Conservation (phyloP, 2,888 invertebrate species). For the Papilio elwesi region DNA sequence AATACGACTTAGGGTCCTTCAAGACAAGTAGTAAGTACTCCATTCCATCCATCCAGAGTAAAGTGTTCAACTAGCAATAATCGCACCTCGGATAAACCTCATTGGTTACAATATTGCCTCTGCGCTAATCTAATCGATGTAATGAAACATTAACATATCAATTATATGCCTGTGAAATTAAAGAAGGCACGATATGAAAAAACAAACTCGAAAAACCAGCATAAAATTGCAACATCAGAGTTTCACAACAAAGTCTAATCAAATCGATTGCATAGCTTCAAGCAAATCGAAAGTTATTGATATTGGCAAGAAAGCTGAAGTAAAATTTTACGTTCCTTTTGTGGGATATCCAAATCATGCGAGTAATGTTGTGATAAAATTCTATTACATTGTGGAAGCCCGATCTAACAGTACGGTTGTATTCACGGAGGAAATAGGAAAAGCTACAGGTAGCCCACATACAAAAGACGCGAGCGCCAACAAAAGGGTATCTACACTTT, state of each 20-base stretch:
- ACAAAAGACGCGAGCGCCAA: conserved; percentile 23
- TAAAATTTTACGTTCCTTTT: conserved; percentile 36
- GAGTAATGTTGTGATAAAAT: conserved; percentile 45
- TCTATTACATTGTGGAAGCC: conserved; percentile 43
- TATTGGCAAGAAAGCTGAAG: not conserved
- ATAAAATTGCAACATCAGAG: not conserved
- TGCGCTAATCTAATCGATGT: conserved; percentile 81
- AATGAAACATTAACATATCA: no score
- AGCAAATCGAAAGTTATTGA: conserved; percentile 21
- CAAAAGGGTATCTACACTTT: conserved; percentile 29
- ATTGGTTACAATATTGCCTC: conserved; percentile 95
- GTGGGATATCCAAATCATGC: conserved; percentile 41
- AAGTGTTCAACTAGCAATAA: conserved; percentile 97
- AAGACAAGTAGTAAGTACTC: no score
- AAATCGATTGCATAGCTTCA: conserved; percentile 4
- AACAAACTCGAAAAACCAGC: not conserved
- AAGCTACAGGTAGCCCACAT: conserved; percentile 41
- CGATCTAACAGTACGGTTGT: conserved; percentile 38
- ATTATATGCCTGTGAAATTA: no score
- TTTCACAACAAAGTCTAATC: not conserved
- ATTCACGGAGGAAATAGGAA: conserved; percentile 41
- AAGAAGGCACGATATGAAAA: no score
- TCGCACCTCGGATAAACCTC: conserved; percentile 93
- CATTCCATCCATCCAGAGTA: no score
- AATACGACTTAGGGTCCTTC: no score